Conservation (phyloP, 2,113 vertebrate species). For the Xiphophorus hellerii region DNA sequence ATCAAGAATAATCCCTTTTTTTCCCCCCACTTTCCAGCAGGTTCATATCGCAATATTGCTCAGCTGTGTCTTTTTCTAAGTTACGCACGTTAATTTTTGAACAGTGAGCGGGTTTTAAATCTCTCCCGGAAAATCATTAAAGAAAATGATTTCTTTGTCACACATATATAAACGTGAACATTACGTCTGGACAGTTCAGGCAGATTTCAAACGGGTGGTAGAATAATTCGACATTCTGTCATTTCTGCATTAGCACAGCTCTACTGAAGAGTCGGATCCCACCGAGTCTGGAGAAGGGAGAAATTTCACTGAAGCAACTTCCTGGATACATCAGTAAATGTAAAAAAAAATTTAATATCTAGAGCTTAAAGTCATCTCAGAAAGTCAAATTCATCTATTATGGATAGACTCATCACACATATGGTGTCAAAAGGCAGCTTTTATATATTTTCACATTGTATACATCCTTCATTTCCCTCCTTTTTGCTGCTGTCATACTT, state of each 20-base stretch:
- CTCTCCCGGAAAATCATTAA: not conserved
- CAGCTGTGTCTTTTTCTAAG: not conserved
- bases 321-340: not conserved
- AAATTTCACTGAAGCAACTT: not conserved
- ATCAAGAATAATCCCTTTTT: not conserved
- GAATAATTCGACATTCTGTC: not conserved
- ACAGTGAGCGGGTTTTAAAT: not conserved
- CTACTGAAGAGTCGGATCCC: not conserved
- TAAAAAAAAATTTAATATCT: not conserved
- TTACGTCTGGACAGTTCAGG: not conserved
- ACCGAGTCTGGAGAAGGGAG: not conserved
- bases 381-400: no score
- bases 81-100: not conserved
- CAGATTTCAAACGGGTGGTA: not conserved
- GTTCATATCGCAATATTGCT: not conserved
- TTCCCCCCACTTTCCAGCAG: not conserved
- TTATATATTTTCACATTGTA: no score
- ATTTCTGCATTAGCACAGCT: not conserved
- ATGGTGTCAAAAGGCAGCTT: no score
- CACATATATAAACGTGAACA: not conserved
- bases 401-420: no score
- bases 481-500: no score
- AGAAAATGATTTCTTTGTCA: not conserved
- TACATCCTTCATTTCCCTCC: no score
- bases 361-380: not conserved